A percentile compares a stretch with the other conserved stretches of the same genome.
Evolutionary conservation across 2,888 invertebrate species (phyloP).

Genomic region (Hirtodrosophila confusa): DNA sequence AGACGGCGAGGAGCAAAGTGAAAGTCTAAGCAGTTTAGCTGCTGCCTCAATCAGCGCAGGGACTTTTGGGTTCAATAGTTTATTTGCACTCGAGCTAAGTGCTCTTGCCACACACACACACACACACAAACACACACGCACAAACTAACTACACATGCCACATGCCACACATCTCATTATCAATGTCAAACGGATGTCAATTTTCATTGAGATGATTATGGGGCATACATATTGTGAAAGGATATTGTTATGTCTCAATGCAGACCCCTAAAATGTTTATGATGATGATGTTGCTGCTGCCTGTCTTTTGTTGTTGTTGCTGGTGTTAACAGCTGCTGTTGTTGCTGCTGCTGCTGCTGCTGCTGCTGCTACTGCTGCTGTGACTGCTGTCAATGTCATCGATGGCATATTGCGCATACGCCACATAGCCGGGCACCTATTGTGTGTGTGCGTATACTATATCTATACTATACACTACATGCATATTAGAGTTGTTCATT

Average conservation of each 20-base stretch:
- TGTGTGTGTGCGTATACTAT: constrained; percentile 22
- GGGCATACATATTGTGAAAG: constrained; percentile 74
- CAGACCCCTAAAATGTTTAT: constrained; percentile 41
- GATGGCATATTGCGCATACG: constrained; percentile 67
- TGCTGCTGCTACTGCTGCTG: constrained; percentile 25
- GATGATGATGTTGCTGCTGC: constrained; percentile 30
- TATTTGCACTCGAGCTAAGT: constrained; percentile 57
- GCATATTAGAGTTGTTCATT: background rate
- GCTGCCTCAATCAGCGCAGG: constrained; percentile 54
- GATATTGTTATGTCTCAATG: constrained; percentile 77
- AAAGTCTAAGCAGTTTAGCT: constrained; percentile 64
- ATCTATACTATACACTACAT: background rate
- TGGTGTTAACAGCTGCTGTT: constrained; percentile 38
- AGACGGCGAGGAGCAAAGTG: constrained; percentile 31
- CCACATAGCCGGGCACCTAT: constrained; percentile 52
- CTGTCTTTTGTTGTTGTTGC: constrained; percentile 14
- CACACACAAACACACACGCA: constrained; percentile 2
- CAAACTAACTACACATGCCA: background rate
- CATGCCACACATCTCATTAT: constrained; percentile 59
- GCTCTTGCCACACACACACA: constrained; percentile 32
- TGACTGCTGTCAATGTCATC: constrained; percentile 63
- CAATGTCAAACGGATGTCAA: constrained; percentile 77
- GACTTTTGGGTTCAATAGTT: constrained; percentile 54
- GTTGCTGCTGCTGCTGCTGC: constrained; percentile 8
- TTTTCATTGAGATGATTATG: constrained; percentile 71